Conservation (phyloP, 2,113 vertebrate genomes). For the Mustela nigripes region DNA sequence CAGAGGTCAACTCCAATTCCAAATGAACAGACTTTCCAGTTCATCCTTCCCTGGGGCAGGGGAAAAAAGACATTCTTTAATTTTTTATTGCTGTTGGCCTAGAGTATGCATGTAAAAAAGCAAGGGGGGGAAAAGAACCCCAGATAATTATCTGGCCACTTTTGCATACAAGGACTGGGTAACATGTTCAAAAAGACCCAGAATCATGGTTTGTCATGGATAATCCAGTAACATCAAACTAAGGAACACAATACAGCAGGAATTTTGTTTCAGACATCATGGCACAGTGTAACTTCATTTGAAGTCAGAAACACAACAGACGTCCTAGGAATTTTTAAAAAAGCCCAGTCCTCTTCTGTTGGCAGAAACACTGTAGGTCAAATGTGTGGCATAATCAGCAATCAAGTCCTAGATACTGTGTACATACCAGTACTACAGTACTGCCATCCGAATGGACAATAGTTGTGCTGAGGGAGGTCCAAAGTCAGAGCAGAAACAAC, state of each 20-base stretch:
- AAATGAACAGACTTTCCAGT: conserved; percentile 34
- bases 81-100: background rate
- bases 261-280: background rate
- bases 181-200: background rate
- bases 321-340: background rate
- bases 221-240: background rate
- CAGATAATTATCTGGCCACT: background rate
- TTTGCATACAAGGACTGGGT: background rate
- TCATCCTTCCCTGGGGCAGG: background rate
- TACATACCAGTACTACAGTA: background rate
- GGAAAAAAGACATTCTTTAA: conserved; percentile 35
- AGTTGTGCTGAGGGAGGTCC: background rate
- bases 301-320: background rate
- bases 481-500: background rate
- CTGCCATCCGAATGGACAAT: background rate
- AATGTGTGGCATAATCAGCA: background rate
- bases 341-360: conserved; percentile 5
- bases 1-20: conserved; percentile 41
- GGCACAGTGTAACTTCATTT: background rate
- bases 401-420: background rate
- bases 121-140: background rate
- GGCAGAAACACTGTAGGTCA: background rate
- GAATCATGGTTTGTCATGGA: background rate
- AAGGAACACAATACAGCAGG: background rate
- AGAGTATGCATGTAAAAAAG: background rate